Conservation (phyloP, 2,113 vertebrate genomes). For the Casuarius casuarius region DNA sequence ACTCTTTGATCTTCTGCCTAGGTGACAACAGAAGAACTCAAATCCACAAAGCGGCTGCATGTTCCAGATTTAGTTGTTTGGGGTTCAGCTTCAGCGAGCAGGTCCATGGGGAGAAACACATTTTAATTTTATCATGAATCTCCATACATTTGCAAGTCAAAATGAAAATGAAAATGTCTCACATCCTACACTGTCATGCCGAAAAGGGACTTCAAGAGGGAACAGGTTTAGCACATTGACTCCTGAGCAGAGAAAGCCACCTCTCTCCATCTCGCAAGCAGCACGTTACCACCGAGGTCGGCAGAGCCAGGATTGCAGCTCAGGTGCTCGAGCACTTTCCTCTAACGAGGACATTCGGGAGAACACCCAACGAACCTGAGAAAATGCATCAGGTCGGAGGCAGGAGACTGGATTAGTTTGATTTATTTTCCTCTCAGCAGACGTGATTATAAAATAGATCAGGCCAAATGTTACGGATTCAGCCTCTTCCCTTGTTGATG, state of each 20-base stretch:
- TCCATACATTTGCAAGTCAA: background rate
- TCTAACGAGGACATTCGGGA: rapidly evolving
- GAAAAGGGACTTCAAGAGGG: background rate
- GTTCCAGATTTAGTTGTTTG: background rate
- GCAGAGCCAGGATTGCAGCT: background rate
- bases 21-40: background rate
- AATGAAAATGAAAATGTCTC: background rate
- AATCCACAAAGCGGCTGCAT: rapidly evolving
- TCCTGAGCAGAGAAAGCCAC: background rate
- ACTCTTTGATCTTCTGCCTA: background rate
- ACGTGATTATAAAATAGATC: background rate
- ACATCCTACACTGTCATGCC: background rate
- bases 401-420: background rate
- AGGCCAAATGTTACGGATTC: background rate
- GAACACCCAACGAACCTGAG: background rate
- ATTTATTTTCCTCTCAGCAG: background rate
- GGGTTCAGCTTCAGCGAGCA: background rate
- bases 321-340: background rate
- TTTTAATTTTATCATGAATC: background rate
- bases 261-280: background rate
- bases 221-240: background rate
- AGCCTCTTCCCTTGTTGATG: background rate
- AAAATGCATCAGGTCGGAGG: background rate
- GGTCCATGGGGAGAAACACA: background rate
- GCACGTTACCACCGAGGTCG: background rate